phyloP scores from a whole-genome alignment of 2,113 vertebrate species.

The Lutjanus erythropterus region DNA sequence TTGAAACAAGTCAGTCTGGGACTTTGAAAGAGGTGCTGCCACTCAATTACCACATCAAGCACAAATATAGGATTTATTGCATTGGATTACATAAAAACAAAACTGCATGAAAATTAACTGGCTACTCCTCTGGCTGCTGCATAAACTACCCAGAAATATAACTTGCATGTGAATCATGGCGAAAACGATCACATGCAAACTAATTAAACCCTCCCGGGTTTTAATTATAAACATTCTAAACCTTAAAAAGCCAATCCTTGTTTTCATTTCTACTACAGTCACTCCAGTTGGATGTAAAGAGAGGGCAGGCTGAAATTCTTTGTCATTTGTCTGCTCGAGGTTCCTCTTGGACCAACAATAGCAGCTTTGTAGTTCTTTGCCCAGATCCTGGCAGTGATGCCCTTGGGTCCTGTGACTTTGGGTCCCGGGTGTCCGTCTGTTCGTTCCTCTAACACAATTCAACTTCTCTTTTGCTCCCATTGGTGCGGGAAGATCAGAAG shows the following conservation, averaged over 20 bases:
- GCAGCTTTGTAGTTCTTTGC: conserved; percentile 61
- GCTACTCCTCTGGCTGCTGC: neutral
- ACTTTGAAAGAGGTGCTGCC: too few species aligned
- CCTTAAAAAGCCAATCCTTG: neutral
- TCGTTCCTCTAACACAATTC: conserved; percentile 34
- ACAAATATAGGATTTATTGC: too few species aligned
- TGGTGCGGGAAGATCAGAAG: conserved; percentile 46
- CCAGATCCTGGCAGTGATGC: conserved; percentile 73
- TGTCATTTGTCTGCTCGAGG: conserved; percentile 60
- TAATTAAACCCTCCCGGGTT: neutral
- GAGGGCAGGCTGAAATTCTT: conserved; percentile 40
- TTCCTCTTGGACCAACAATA: conserved; percentile 72
- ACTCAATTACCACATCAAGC: too few species aligned
- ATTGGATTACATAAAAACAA: too few species aligned
- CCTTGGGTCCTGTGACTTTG: conserved; percentile 77
- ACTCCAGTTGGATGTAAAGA: neutral
- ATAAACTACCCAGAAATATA: neutral
- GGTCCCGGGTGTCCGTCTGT: conserved; percentile 38
- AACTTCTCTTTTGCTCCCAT: neutral
- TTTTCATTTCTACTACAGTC: neutral
- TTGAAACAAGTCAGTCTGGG: too few species aligned
- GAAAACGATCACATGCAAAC: neutral
- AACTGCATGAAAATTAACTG: too few species aligned
- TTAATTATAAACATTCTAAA: neutral
- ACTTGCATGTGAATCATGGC: neutral